phyloP scores from a whole-genome alignment of 1,140 invertebrate species.

The Lutraria rhynchaena region DNA sequence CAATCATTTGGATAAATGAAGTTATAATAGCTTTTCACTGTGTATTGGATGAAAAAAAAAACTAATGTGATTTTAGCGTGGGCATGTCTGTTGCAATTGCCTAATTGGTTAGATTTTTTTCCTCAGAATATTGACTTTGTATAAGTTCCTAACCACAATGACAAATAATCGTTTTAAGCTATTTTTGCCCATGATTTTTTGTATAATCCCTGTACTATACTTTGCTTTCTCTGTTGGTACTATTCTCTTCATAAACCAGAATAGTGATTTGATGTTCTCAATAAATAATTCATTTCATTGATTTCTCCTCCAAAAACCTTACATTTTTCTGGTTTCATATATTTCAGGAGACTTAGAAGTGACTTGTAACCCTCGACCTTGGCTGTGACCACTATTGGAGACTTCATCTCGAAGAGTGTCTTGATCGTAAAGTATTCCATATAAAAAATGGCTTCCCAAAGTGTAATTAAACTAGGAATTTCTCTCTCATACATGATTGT shows the following conservation, averaged over 20 bases:
- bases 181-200: conserved; percentile 1
- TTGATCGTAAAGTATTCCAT: background rate
- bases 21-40: conserved; percentile 1
- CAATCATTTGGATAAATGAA: conserved; percentile 8
- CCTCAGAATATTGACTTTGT: background rate
- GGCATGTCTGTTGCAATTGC: background rate
- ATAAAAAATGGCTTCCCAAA: background rate
- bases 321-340: conserved; percentile 7
- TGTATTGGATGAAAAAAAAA: background rate
- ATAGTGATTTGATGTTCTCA: too few species aligned
- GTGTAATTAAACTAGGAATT: background rate
- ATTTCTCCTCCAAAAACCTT: too few species aligned
- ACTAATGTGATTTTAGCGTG: background rate
- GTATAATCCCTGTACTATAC: too few species aligned
- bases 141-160: background rate
- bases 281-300: too few species aligned
- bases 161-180: background rate
- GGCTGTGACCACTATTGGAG: background rate
- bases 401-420: background rate
- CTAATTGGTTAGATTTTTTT: background rate
- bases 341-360: background rate
- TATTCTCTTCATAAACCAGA: too few species aligned
- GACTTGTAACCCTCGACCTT: background rate
- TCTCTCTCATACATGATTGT: background rate
- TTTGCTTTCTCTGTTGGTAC: too few species aligned